phyloP scores from a whole-genome alignment of 2,113 vertebrate species.

The Clarias macrocephalus region DNA sequence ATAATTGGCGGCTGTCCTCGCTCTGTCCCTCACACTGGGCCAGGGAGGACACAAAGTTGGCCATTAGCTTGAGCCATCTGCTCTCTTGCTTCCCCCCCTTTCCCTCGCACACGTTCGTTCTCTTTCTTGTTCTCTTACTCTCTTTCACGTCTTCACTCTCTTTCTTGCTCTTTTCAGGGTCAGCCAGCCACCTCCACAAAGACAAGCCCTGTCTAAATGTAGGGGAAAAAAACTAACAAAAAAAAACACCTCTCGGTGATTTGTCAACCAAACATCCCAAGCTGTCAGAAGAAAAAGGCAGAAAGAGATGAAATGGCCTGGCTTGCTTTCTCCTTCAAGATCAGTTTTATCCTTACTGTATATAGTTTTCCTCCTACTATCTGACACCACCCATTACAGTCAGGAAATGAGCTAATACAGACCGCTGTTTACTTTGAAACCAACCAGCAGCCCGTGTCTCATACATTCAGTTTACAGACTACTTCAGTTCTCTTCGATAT shows the following conservation, averaged over 20 bases:
- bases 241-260: slow-evolving; percentile 20
- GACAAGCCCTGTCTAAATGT: slow-evolving; percentile 36
- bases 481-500: neutral
- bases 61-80: slow-evolving; percentile 49
- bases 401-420: slow-evolving; percentile 28
- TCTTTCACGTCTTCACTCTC: slow-evolving; percentile 17
- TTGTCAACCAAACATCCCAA: slow-evolving; percentile 21
- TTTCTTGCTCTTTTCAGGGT: slow-evolving; percentile 36
- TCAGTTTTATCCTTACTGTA: neutral
- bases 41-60: slow-evolving; percentile 52
- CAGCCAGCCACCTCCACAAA: slow-evolving; percentile 37
- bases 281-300: slow-evolving; percentile 14
- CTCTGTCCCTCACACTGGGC: slow-evolving; percentile 44
- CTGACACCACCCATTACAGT: slow-evolving; percentile 23
- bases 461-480: neutral
- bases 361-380: neutral
- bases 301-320: neutral
- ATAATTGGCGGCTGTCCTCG: slow-evolving; percentile 39
- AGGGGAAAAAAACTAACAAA: slow-evolving; percentile 16
- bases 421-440: neutral
- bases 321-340: slow-evolving; percentile 13
- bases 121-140: slow-evolving; percentile 35
- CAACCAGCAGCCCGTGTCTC: neutral
- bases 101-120: slow-evolving; percentile 12
- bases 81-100: slow-evolving; percentile 23